Percentiles rank a stretch among this genome's conserved stretches.
Evolutionary conservation across 2,113 vertebrate genomes (phyloP).

Genomic region (Colistium nudipinnis): DNA sequence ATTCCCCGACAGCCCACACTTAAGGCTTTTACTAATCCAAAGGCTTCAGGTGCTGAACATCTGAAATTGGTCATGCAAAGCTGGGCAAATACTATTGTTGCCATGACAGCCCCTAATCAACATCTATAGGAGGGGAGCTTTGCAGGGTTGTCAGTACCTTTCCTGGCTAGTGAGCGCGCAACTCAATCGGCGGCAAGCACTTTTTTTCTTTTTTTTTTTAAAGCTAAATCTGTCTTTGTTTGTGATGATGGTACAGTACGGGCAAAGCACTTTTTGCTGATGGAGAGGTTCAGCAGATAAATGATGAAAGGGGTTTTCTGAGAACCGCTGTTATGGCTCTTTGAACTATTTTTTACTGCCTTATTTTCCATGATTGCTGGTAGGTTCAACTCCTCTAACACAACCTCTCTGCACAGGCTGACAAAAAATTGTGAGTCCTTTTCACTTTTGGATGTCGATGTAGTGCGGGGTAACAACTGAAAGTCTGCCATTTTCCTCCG

Average conservation of each 20-base stretch:
- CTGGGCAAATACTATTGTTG: slow-evolving; percentile 54
- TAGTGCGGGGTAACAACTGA: slow-evolving; percentile 29
- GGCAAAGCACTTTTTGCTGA: slow-evolving; percentile 73
- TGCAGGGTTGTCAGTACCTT: slow-evolving; percentile 39
- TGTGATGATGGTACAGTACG: slow-evolving; percentile 65
- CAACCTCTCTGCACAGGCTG: slow-evolving; percentile 45
- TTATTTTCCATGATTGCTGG: slow-evolving; percentile 77
- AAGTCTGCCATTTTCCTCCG: slow-evolving; percentile 10
- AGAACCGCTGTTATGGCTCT: slow-evolving; percentile 72
- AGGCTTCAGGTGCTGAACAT: slow-evolving; percentile 58
- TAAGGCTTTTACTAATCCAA: slow-evolving; percentile 62
- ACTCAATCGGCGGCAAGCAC: slow-evolving; percentile 6
- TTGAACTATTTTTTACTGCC: slow-evolving; percentile 79
- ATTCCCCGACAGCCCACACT: slow-evolving; percentile 57
- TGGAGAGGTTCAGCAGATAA: slow-evolving; percentile 79
- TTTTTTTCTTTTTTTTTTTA: slow-evolving; percentile 6
- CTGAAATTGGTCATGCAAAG: slow-evolving; percentile 40
- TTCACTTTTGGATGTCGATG: slow-evolving; percentile 47
- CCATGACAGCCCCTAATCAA: slow-evolving; percentile 68
- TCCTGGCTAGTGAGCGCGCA: slow-evolving; percentile 27
- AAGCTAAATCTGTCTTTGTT: slow-evolving; percentile 69
- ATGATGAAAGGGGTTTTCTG: slow-evolving; percentile 79
- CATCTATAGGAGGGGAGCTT: slow-evolving; percentile 43
- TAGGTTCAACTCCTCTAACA: slow-evolving; percentile 61
- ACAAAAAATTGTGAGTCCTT: slow-evolving; percentile 37